Evolutionary conservation across 2,888 invertebrate genomes (phyloP).

Genomic region (Perdita meconis): DNA sequence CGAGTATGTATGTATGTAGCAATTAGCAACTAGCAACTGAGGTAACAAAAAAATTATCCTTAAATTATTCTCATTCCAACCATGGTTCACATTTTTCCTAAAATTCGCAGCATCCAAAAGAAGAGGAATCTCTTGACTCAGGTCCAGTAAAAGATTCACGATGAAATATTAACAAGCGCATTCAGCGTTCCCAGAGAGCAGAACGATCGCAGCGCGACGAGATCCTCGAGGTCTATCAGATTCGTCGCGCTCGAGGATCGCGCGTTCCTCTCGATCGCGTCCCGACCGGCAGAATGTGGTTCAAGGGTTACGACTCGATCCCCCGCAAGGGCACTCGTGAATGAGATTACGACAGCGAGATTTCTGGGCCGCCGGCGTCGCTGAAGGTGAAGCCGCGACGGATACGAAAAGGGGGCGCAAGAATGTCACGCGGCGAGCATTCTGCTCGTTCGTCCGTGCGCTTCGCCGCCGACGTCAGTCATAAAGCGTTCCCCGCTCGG

Average conservation of each 20-base stretch:
- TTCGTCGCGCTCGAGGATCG: neutral
- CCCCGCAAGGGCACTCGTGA: neutral
- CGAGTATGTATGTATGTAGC: too few species aligned
- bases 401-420: conserved; percentile 49
- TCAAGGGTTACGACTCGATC: conserved; percentile 15
- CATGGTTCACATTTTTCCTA: too few species aligned
- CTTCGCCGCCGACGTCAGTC: conserved; percentile 62
- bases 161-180: too few species aligned
- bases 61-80: too few species aligned
- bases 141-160: too few species aligned
- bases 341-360: conserved; percentile 21
- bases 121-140: too few species aligned
- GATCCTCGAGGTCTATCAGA: conserved; percentile 7
- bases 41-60: too few species aligned
- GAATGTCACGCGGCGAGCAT: conserved; percentile 62
- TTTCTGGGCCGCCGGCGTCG: conserved; percentile 9
- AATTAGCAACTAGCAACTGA: too few species aligned
- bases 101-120: too few species aligned
- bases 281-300: neutral
- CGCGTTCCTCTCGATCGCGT: neutral
- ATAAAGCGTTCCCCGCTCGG: conserved; percentile 51
- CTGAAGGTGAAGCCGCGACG: conserved; percentile 17
- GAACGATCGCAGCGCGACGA: neutral
- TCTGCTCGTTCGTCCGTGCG: conserved; percentile 61
- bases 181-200: too few species aligned